A percentile compares a stretch with the other conserved stretches of the same genome.
Evolutionary conservation across 2,113 vertebrate genomes (phyloP).

Genomic region (Gila orcuttii): DNA sequence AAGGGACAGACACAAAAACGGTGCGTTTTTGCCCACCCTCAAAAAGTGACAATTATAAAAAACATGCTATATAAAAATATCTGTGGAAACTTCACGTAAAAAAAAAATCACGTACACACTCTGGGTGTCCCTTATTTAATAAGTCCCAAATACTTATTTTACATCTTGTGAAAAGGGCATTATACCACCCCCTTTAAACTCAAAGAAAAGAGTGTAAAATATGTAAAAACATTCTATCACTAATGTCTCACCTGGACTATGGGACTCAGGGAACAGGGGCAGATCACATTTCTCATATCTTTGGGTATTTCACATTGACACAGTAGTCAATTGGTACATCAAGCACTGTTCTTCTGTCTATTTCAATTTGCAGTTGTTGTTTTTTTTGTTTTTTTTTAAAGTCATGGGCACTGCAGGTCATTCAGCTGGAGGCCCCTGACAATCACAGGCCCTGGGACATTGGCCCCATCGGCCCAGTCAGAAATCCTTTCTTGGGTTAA

Average conservation of each 20-base stretch:
- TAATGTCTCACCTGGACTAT: not conserved
- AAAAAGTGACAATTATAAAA: too few relatives aligned
- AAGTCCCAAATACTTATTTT: too few relatives aligned
- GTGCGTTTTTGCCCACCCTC: too few relatives aligned
- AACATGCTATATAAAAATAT: too few relatives aligned
- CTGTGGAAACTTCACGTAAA: too few relatives aligned
- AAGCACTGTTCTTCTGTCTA: not conserved
- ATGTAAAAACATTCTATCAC: not conserved
- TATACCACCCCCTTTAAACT: too few relatives aligned
- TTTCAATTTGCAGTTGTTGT: not conserved
- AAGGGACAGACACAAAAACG: too few relatives aligned
- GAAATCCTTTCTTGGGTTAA: not conserved
- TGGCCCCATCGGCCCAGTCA: not conserved
- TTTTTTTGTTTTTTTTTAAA: not conserved
- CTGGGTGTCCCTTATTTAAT: too few relatives aligned
- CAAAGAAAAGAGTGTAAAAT: not conserved
- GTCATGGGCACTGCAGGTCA: not conserved
- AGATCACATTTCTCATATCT: slow-evolving; percentile 10
- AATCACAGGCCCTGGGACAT: not conserved
- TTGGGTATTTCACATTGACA: not conserved
- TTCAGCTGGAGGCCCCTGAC: not conserved
- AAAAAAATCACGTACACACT: too few relatives aligned
- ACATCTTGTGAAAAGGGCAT: too few relatives aligned
- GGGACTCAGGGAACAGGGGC: not conserved
- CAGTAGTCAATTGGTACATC: not conserved